Conservation (phyloP, 2,888 invertebrate species). For the Criorhina ranunculi region DNA sequence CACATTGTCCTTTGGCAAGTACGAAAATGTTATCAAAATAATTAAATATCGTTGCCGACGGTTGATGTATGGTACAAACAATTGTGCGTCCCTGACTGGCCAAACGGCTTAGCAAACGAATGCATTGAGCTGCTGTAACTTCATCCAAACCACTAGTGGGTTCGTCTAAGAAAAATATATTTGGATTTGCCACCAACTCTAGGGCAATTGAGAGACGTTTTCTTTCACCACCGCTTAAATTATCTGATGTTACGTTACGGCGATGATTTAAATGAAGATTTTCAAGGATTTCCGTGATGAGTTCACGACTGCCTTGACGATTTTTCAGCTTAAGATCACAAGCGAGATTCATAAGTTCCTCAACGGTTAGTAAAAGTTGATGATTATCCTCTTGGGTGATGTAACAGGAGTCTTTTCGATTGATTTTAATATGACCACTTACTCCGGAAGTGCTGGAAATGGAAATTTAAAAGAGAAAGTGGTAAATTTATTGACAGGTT, state of each 20-base stretch:
- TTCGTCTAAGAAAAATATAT: constrained; percentile 93
- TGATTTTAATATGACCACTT: constrained; percentile 88
- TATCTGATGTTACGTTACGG: constrained; percentile 83
- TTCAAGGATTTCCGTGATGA: constrained; percentile 82
- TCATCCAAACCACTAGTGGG: constrained; percentile 91
- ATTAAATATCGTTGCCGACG: constrained; percentile 88
- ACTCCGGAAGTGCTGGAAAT: constrained; percentile 87
- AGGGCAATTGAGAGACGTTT: constrained; percentile 92
- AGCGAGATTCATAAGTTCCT: constrained; percentile 91
- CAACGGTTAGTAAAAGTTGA: constrained; percentile 89
- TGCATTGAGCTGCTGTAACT: constrained; percentile 87
- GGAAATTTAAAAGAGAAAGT: too few relatives aligned
- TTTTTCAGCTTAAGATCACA: constrained; percentile 89
- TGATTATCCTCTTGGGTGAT: constrained; percentile 92
- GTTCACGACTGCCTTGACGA: constrained; percentile 78
- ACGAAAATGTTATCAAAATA: constrained; percentile 89
- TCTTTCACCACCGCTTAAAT: constrained; percentile 91
- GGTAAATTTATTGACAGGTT: too few relatives aligned
- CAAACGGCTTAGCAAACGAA: constrained; percentile 86
- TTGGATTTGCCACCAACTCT: constrained; percentile 93
- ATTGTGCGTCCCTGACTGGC: constrained; percentile 88
- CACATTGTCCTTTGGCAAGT: constrained; percentile 87
- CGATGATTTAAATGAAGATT: constrained; percentile 83
- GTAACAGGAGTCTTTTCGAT: constrained; percentile 91
- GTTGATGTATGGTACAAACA: constrained; percentile 90